Base-by-base conservation (phyloP, 2,113 vertebrate species). In the Pagrus major region DNA sequence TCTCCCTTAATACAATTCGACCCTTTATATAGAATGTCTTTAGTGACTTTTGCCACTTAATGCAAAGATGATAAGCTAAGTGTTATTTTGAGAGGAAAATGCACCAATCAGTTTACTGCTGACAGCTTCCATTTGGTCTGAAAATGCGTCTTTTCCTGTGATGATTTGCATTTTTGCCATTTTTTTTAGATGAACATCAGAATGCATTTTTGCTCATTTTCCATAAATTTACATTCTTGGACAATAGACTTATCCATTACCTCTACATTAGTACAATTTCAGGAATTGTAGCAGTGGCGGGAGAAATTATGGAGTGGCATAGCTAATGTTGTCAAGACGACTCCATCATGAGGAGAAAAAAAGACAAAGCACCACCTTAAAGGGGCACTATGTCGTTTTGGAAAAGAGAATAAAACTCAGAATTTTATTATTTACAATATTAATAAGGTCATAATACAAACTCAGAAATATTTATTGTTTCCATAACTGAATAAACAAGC, bases 1-100 rank as follows among this genome's bases (percentile, higher is more conserved):
- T 83, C 69, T 79, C 65, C 66, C 23, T 33, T 31, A 37, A 79
- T 55, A 49, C 31, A 65, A 41, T 84, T 76, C 66, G 55, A 51
- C 41, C 61, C 42, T 70, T 71, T 64, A 75, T 10, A 67, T 60
- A 20, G 58, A 31, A 71, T 61, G 25, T 41, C 31, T 75, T 8
- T 11, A 21, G 35, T 49, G 52, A 47, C 42, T 51, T 75, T 61
- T 56, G 33, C 37, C 21, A 37, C 31, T 10, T n/a, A 64, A 67
- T 54, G 41, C 31, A 67, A 33, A 65, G 33, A 47, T 7, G 44
- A 51, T 33, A 23, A n/a, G 42, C 25, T 56, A n/a, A 25, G 3
- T 20, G 35, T 16, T 37, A 25, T 46, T 21, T 31, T 44, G 2
- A n/a, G 10, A 5, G 33, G 20, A 27, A 47, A 39, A 59, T 21